phyloP scores from a whole-genome alignment of 2,113 vertebrate species.

The Oreochromis tanganicae region DNA sequence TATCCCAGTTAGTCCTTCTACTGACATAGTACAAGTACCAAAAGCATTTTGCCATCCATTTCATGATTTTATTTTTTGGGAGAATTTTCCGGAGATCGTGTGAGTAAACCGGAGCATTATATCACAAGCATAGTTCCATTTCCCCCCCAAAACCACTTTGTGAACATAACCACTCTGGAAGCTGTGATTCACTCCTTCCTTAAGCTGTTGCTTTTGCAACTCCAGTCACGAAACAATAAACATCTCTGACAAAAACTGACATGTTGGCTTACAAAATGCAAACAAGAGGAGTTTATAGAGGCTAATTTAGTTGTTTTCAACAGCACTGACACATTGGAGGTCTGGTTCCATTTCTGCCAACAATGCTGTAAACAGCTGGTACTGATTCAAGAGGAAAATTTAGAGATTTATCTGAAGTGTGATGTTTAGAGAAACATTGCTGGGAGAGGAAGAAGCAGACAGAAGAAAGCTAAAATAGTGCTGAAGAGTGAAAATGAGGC shows the following conservation, averaged over 20 bases:
- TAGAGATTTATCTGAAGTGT: slow-evolving; percentile 11
- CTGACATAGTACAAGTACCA: background rate
- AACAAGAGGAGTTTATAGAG: slow-evolving; percentile 27
- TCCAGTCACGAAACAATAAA: slow-evolving; percentile 48
- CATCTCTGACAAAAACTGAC: slow-evolving; percentile 18
- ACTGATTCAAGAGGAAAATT: background rate
- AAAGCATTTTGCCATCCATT: background rate
- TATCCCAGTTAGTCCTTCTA: background rate
- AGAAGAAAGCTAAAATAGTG: background rate
- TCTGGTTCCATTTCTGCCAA: slow-evolving; percentile 18
- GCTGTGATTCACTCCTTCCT: slow-evolving; percentile 59
- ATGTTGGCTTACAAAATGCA: slow-evolving; percentile 19
- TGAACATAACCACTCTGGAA: slow-evolving; percentile 29
- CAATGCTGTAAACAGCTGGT: slow-evolving; percentile 35
- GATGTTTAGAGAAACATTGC: background rate
- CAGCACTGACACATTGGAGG: slow-evolving; percentile 25
- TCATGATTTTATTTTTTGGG: background rate
- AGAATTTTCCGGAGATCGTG: background rate
- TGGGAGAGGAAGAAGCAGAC: background rate
- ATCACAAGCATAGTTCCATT: slow-evolving; percentile 30
- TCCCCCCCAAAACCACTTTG: slow-evolving; percentile 38
- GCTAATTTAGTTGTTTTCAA: slow-evolving; percentile 42
- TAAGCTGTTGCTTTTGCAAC: slow-evolving; percentile 34
- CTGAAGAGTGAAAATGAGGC: background rate
- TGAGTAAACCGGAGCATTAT: slow-evolving; percentile 15